A percentile compares a stretch with the other conserved stretches of the same genome.
phyloP scores from a whole-genome alignment of 2,888 invertebrate species.

The Alsophila aescularia region DNA sequence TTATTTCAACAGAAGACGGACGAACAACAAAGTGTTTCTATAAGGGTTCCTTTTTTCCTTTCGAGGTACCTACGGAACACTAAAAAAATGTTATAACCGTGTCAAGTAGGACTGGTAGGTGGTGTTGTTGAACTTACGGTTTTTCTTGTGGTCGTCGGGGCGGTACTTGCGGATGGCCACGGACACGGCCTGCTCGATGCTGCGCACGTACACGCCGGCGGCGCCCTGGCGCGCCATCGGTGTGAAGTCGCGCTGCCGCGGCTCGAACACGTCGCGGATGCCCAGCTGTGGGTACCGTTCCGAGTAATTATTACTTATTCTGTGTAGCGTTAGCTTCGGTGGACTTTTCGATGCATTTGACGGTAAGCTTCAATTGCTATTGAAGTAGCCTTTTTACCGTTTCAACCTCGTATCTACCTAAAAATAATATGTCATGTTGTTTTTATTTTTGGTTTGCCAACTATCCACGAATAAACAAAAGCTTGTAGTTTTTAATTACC shows the following conservation, averaged over 20 bases:
- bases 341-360: no score
- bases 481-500: neutral
- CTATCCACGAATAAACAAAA: neutral
- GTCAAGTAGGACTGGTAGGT: neutral
- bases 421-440: no score
- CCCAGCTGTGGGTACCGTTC: constrained; percentile 89
- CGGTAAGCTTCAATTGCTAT: no score
- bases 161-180: constrained; percentile 92
- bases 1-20: no score
- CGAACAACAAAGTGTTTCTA: no score
- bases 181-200: constrained; percentile 93
- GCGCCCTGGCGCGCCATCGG: constrained; percentile 91
- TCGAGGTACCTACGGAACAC: neutral
- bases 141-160: constrained; percentile 81
- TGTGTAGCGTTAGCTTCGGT: no score
- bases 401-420: no score
- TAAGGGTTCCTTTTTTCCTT: no score
- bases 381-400: no score
- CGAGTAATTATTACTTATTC: no score
- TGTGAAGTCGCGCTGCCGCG: constrained; percentile 90
- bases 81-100: constrained; percentile 2
- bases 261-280: constrained; percentile 91
- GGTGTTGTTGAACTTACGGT: constrained; percentile 66
- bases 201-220: constrained; percentile 91
- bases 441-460: no score